phyloP scores from a whole-genome alignment of 2,113 vertebrate species.

The Nanger granti region DNA sequence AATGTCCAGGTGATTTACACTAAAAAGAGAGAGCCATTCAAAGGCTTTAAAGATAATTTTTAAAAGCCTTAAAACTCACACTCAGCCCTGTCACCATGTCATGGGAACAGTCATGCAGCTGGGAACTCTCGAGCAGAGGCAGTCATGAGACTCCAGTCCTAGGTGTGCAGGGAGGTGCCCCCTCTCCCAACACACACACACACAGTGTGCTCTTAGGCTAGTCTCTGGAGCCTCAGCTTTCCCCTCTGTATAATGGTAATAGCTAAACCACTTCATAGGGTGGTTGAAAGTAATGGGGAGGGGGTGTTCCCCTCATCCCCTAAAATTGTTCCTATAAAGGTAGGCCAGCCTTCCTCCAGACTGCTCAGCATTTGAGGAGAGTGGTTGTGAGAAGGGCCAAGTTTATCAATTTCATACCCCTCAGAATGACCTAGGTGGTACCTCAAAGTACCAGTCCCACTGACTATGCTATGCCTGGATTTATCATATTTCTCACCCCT shows the following conservation, averaged over 20 bases:
- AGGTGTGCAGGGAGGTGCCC: too few relatives aligned
- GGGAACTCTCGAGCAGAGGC: background rate
- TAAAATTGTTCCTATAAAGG: background rate
- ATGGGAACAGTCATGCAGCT: background rate
- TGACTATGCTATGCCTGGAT: background rate
- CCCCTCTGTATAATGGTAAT: background rate
- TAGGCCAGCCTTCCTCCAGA: background rate
- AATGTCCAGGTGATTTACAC: constrained; percentile 69
- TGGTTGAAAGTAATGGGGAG: background rate
- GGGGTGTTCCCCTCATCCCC: background rate
- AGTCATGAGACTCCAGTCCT: background rate
- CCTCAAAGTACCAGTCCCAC: background rate
- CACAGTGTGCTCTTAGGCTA: background rate
- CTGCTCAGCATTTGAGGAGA: background rate
- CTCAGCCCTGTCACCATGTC: background rate
- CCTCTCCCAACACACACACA: background rate
- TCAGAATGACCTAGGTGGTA: background rate
- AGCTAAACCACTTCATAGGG: accelerated
- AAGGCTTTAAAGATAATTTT: constrained; percentile 59
- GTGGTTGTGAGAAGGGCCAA: background rate
- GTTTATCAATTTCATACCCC: background rate
- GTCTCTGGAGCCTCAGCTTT: background rate
- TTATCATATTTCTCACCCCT: background rate
- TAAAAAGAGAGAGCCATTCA: constrained; percentile 66
- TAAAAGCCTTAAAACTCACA: constrained; percentile 48